Evolutionary conservation across 2,797 vertebrate genomes (phyloP).

Genomic region (Gephyroberyx darwinii): DNA sequence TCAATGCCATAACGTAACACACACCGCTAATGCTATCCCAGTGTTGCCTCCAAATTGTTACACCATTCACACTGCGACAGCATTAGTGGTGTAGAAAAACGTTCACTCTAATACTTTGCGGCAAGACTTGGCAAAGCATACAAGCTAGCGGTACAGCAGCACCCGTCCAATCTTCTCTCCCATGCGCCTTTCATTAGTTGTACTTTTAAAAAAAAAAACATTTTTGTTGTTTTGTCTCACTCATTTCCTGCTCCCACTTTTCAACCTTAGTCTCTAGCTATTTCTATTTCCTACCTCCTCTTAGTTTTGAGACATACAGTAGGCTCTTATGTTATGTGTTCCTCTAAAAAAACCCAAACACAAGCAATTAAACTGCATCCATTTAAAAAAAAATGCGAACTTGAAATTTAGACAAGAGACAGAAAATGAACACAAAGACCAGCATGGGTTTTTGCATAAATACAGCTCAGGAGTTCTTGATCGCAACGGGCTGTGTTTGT

Average conservation of each 20-base stretch:
- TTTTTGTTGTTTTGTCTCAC: background rate
- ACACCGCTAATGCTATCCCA: too few species aligned
- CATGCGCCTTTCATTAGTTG: background rate
- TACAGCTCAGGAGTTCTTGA: slow-evolving; percentile 11
- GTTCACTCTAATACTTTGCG: too few species aligned
- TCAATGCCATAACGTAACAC: too few species aligned
- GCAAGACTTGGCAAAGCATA: too few species aligned
- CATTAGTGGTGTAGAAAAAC: too few species aligned
- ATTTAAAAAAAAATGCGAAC: background rate
- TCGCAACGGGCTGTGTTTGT: slow-evolving; percentile 26
- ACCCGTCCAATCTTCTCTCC: background rate
- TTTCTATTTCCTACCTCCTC: background rate
- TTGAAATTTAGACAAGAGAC: slow-evolving; percentile 5
- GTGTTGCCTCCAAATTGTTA: too few species aligned
- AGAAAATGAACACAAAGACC: background rate
- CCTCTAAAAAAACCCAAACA: too few species aligned
- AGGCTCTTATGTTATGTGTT: background rate
- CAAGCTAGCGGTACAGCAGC: too few species aligned
- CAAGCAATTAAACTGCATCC: too few species aligned
- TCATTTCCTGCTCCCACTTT: slow-evolving; percentile 19
- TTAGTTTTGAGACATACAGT: slow-evolving; percentile 8
- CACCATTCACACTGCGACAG: too few species aligned
- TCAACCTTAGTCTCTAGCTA: background rate
- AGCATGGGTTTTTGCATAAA: slow-evolving; percentile 9
- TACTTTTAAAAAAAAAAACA: too few species aligned